phyloP scores from a whole-genome alignment of 2,888 invertebrate species.

The Drosophila cognata region DNA sequence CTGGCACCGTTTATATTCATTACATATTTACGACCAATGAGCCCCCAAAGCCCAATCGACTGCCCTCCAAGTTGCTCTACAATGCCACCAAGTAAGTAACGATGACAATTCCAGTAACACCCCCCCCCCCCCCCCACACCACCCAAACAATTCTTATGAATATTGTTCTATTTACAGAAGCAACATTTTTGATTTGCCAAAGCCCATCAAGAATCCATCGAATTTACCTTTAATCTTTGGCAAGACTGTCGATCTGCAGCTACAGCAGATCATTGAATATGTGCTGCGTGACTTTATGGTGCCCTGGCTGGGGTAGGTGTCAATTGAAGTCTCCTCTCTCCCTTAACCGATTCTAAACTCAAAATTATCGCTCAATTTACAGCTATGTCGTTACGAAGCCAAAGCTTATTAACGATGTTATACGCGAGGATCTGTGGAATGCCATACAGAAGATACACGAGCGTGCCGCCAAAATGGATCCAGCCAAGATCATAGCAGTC shows the following conservation, averaged over 20 bases:
- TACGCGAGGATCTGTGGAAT: conserved; percentile 93
- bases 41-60: conserved; percentile 79
- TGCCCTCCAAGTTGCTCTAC: conserved; percentile 83
- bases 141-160: neutral
- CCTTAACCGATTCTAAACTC: neutral
- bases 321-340: neutral
- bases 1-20: conserved; percentile 84
- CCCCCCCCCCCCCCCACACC: neutral
- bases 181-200: conserved; percentile 84
- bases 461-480: conserved; percentile 90
- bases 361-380: conserved; percentile 21
- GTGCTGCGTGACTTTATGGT: conserved; percentile 92
- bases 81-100: conserved; percentile 84
- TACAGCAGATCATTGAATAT: conserved; percentile 93
- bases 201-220: conserved; percentile 85
- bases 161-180: conserved; percentile 65
- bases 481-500: conserved; percentile 92
- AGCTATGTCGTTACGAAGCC: conserved; percentile 89
- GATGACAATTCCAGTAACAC: neutral
- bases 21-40: conserved; percentile 83
- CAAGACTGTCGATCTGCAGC: conserved; percentile 92
- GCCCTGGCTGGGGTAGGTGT: conserved; percentile 88
- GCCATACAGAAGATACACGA: conserved; percentile 91
- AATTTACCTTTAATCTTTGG: conserved; percentile 93
- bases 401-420: conserved; percentile 88